These are phyloP conservation scores for Myotis davidii DNA, from an alignment of 2,113 vertebrate species.

Conservation along the genomic window DNA sequence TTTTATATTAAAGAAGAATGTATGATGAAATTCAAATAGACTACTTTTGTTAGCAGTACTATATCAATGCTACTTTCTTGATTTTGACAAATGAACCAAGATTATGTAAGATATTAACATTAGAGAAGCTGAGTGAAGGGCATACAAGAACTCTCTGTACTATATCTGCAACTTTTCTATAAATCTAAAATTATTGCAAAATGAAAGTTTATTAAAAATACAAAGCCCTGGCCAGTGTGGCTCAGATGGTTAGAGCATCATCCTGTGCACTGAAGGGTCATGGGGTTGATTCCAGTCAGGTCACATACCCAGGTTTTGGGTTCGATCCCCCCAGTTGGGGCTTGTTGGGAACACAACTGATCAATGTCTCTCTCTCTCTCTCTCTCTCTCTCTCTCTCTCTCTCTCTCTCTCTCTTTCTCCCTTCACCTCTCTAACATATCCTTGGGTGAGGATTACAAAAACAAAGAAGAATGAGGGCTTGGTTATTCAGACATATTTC, in stretches of 20 bases:
- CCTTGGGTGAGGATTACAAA: background rate
- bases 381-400: no score
- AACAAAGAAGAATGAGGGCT: background rate
- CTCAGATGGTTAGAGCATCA: background rate
- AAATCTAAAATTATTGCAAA: background rate
- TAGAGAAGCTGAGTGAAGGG: background rate
- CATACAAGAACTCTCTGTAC: background rate
- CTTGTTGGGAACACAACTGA: background rate
- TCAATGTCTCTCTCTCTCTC: background rate
- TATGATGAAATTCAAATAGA: constrained; percentile 12
- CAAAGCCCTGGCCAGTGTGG: background rate
- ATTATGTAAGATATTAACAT: background rate
- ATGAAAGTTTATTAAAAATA: constrained; percentile 22
- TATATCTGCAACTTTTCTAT: background rate
- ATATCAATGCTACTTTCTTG: background rate
- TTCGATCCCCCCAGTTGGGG: background rate
- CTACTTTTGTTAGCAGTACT: background rate
- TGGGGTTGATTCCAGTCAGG: background rate
- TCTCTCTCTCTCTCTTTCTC: background rate
- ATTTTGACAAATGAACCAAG: background rate
- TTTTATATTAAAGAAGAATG: constrained; percentile 32
- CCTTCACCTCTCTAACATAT: background rate
- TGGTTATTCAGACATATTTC: background rate
- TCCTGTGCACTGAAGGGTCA: background rate
- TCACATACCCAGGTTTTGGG: background rate